Evolutionary conservation across 2,113 vertebrate genomes (phyloP).

Genomic region (Corynorhinus townsendii): DNA sequence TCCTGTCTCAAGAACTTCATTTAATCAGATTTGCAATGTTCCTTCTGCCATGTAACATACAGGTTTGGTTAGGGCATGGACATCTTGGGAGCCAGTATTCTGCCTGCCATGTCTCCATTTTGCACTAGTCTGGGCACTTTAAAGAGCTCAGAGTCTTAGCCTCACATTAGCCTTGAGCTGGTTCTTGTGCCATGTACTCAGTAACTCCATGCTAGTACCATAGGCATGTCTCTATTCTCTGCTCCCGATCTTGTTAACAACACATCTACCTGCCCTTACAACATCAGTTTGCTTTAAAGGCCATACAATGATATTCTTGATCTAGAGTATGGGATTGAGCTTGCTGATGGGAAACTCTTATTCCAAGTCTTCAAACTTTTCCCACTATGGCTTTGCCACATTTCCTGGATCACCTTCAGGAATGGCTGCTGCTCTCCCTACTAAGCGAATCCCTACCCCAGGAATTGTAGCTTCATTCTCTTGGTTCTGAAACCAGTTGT

Average conservation of each 20-base stretch:
- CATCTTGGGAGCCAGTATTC: background rate
- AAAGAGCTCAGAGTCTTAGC: background rate
- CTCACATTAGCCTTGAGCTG: background rate
- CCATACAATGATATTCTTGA: background rate
- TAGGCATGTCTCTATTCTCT: background rate
- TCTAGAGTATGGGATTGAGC: background rate
- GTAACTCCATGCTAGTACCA: background rate
- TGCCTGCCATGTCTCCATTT: background rate
- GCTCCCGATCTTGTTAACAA: background rate
- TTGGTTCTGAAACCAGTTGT: background rate
- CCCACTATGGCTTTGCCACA: background rate
- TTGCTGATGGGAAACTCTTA: background rate
- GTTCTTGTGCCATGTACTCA: background rate
- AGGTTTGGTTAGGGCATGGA: background rate
- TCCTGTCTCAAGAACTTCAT: background rate
- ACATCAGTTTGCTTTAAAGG: background rate
- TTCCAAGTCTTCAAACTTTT: background rate
- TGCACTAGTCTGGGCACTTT: background rate
- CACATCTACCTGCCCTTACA: background rate
- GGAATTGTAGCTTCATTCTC: background rate
- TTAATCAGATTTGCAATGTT: background rate
- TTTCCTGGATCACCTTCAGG: background rate
- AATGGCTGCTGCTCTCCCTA: background rate
- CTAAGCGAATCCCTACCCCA: background rate
- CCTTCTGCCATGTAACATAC: background rate